Evolutionary conservation across 2,888 invertebrate species (phyloP).

Genomic region (Automeris io): DNA sequence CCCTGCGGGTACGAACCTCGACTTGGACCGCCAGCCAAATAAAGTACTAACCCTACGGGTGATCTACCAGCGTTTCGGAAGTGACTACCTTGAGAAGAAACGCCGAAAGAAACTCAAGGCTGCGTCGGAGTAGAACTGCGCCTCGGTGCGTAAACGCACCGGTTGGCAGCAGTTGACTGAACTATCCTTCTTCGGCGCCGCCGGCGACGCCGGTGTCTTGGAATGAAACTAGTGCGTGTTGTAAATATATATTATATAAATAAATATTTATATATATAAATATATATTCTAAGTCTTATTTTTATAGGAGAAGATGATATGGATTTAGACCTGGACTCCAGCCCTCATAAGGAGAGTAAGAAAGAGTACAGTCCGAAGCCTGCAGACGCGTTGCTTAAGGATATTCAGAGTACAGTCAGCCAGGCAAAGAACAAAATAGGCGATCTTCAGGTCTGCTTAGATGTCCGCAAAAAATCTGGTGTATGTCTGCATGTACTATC

Average conservation of each 20-base stretch:
- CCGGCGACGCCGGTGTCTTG: too few species aligned
- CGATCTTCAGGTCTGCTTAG: conserved; percentile 77
- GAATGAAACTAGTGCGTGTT: too few species aligned
- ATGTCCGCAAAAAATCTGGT: conserved; percentile 56
- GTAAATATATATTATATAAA: neutral
- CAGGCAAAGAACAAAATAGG: conserved; percentile 80
- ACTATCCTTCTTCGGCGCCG: too few species aligned
- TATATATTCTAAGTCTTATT: neutral
- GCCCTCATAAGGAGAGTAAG: conserved; percentile 26
- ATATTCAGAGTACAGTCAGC: conserved; percentile 76
- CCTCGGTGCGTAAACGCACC: too few species aligned
- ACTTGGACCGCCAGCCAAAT: too few species aligned
- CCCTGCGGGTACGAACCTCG: too few species aligned
- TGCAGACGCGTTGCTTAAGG: conserved; percentile 55
- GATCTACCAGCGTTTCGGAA: too few species aligned
- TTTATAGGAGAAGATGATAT: conserved; percentile 63
- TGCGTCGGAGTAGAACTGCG: too few species aligned
- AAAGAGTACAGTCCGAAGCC: conserved; percentile 55
- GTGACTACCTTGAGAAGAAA: too few species aligned
- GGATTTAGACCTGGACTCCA: conserved; percentile 41
- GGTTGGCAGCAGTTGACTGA: too few species aligned
- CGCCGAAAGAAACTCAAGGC: too few species aligned
- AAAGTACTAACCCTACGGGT: too few species aligned
- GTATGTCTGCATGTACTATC: conserved; percentile 70
- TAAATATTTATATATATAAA: neutral